Conservation (phyloP, 23 tunicate species). For the Halocynthia roretzi region DNA sequence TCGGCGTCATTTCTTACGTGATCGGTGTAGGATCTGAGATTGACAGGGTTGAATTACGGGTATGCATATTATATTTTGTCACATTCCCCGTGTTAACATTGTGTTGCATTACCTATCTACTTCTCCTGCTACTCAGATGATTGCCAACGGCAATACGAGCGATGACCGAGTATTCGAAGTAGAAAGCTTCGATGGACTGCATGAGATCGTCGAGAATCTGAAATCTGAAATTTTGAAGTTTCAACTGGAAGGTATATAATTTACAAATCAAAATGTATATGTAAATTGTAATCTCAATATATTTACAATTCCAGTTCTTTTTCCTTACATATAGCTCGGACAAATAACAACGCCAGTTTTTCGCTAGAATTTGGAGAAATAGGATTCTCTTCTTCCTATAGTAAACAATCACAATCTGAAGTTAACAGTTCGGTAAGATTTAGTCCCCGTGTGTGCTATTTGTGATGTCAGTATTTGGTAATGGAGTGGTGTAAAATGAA, state of each 20-base stretch:
- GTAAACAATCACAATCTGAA: neutral
- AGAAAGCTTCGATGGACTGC: neutral
- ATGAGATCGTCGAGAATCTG: slow-evolving; percentile 5
- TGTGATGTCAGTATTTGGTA: no score
- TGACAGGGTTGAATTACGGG: neutral
- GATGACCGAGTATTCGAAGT: neutral
- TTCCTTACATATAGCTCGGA: neutral
- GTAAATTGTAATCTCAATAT: no score
- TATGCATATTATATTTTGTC: neutral
- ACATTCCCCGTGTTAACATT: neutral
- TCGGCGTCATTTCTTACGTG: neutral
- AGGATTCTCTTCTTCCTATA: slow-evolving; percentile 3
- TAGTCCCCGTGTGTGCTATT: neutral
- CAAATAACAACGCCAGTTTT: neutral
- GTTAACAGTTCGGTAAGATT: neutral
- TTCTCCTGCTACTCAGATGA: neutral
- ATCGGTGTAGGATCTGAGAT: slow-evolving; percentile 2
- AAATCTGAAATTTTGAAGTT: slow-evolving; percentile 1
- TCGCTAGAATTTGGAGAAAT: neutral
- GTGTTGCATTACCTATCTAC: no score
- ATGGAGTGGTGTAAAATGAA: neutral
- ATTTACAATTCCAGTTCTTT: neutral
- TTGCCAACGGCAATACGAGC: neutral
- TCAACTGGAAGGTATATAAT: neutral
- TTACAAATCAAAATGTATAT: no score